Percentiles rank a stretch among this genome's conserved stretches.
Evolutionary conservation across 2,797 vertebrate genomes (phyloP).

Genomic region (Pangasius sanitwongsei): DNA sequence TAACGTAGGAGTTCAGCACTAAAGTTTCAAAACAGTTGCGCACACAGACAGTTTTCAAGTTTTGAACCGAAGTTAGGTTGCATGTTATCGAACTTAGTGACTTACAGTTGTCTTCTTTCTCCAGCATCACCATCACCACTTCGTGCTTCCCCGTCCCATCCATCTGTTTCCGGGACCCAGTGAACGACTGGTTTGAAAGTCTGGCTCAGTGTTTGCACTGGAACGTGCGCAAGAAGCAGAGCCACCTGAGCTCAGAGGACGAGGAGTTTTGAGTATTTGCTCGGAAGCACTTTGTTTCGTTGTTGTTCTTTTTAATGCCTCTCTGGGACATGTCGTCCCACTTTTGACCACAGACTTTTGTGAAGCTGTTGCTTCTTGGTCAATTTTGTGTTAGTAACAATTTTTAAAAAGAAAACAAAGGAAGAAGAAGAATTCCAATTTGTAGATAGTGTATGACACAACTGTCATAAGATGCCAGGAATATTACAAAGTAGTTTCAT

Average conservation of each 20-base stretch:
- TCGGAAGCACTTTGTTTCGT: constrained; percentile 16
- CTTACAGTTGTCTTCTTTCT: not conserved
- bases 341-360: constrained; percentile 27
- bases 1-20: not conserved
- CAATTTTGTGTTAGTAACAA: not conserved
- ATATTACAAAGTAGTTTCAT: constrained; percentile 1
- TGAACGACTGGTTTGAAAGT: constrained; percentile 87
- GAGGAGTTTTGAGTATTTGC: constrained; percentile 41
- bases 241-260: constrained; percentile 63
- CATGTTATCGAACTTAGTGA: not conserved
- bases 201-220: constrained; percentile 83
- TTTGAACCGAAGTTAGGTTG: not conserved
- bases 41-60: not conserved
- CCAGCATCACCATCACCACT: constrained; percentile 81
- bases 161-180: constrained; percentile 82
- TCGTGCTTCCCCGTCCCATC: constrained; percentile 82
- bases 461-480: constrained; percentile 22
- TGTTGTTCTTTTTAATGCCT: constrained; percentile 7
- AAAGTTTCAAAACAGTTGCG: not conserved
- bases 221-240: constrained; percentile 83
- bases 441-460: not conserved
- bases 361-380: not conserved
- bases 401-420: not conserved
- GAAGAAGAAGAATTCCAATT: not conserved
- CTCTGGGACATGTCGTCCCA: not conserved